Evolutionary conservation across 2,797 vertebrate species (phyloP), one percentile per base, ranked within the genome.

Genomic region (Bradypodion pumilum): DNA sequence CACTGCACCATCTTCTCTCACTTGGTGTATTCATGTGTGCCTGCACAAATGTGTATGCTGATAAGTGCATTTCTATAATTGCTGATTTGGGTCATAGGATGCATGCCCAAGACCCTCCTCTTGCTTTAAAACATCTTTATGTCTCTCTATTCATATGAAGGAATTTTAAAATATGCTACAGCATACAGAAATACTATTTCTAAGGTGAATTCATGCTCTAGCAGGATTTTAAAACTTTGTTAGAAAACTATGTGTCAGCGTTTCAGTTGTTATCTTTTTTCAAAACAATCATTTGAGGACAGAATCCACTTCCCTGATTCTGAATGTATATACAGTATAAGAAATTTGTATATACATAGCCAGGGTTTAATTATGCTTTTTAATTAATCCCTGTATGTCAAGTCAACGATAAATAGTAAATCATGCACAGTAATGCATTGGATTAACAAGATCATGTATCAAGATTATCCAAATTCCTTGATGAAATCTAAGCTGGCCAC

Each of bases 341-440:
- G 70, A 63, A 75, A 52, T n/a, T n/a, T n/a, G n/a, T n/a, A 56
- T 21, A 23, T 21, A 56, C 13, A 56, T 21, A 23, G 4, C 2
- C 52, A 56, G 19, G 52, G 49, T 42, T 75, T 32, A 76, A 72
- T 62, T 62, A 25, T 49, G 16, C 1, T 1, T 89, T 86, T 44
- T 40, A 21, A 83, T 65, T 87, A 78, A 83, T 80, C 27, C 15
- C 56, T 42, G 27, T 82, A 76, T 85, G 44, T 68, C 77, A 65
- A 80, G 23, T 74, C 76, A 63, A 89, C 62, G 63, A 83, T 76
- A 91, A 89, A 76, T 1, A 1, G 12, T 44, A 85, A 59, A 84
- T 78, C 84, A 74, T 84, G 74, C 78, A 86, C 83, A 86, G 35
- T 3, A 74, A 32, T 81, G 86, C 37, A 60, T 32, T 81, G 62